Percentiles rank a stretch among this genome's conserved stretches.
Conservation (phyloP, 2,113 vertebrate genomes). For the Bubo bubo region DNA sequence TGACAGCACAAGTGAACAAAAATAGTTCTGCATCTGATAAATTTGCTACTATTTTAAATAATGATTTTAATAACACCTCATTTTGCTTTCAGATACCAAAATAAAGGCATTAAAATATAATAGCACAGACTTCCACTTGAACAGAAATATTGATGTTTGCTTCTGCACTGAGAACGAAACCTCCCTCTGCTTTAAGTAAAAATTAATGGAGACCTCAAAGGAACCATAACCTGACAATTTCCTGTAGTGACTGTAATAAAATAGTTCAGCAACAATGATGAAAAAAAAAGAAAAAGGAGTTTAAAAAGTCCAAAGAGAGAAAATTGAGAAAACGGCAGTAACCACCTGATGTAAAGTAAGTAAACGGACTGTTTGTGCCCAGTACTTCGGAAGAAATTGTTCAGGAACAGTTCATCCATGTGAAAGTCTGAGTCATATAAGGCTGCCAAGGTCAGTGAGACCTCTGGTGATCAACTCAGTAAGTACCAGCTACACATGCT, state of each 20-base stretch:
- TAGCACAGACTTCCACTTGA: neutral
- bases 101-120: neutral
- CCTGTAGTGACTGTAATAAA: neutral
- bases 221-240: neutral
- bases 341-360: constrained; percentile 21
- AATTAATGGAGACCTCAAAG: neutral
- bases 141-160: neutral
- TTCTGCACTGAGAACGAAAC: neutral
- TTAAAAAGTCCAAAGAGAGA: neutral
- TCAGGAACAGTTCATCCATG: constrained; percentile 61
- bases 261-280: neutral
- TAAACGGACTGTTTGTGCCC: constrained; percentile 40
- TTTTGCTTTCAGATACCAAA: neutral
- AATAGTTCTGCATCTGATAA: neutral
- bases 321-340: neutral
- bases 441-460: constrained; percentile 70
- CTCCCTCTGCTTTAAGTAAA: neutral
- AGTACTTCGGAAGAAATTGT: constrained; percentile 36
- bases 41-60: neutral
- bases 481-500: neutral
- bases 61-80: neutral
- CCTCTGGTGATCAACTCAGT: constrained; percentile 46
- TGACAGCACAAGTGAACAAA: neutral
- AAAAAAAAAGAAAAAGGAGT: neutral
- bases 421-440: constrained; percentile 22